Evolutionary conservation across 2,113 vertebrate species (phyloP), one percentile per base, ranked within the genome.

Genomic region (Phalacrocorax pelagicus): DNA sequence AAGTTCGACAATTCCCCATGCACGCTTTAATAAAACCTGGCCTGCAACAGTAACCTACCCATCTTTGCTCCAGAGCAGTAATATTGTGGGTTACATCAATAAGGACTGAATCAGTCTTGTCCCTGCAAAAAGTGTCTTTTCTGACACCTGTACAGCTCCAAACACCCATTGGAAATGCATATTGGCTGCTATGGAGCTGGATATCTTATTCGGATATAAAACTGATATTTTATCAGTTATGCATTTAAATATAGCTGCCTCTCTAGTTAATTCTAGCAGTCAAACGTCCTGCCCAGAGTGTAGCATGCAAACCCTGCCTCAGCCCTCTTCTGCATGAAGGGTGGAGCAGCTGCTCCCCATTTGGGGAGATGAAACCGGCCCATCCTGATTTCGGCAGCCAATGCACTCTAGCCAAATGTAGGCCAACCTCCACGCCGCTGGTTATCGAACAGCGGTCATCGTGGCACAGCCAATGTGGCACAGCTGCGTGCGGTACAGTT

Each of bases 1-100:
- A 85, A 86, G n/a, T 32, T 7, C 83, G 89, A 88, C 71, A 84
- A 52, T 81, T 93, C 52, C 73, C 54, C 9, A 10, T 67, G 52
- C 16, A 18, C 32, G 82, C 58, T 95, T 85, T 51, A 92, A 93
- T 92, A 93, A 97, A 78, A 54, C 6, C 36, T 57, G 36, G 46
- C 72, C 38, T 90, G 42, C 58, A 86, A 71, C 72, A 83, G 36
- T 78, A 42, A 95, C 83, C 61, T 44, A 22, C 54, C 59, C 79
- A 19, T 47, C 80, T 91, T 58, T 79, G 42, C 87, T 69, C 87
- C 54, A 10, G 30, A 92, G 81, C 59, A 86, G 42, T 58, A 73
- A 71, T 57, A 69, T 67, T 65, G 52, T 73, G 21, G 69, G 62
- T 51, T 74, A 61, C 38, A 73, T 84, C 91, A 89, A 36, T 61